These are phyloP conservation scores for Acromyrmex echinatior DNA, from an alignment of 1,140 invertebrate species.

Conservation along the genomic window DNA sequence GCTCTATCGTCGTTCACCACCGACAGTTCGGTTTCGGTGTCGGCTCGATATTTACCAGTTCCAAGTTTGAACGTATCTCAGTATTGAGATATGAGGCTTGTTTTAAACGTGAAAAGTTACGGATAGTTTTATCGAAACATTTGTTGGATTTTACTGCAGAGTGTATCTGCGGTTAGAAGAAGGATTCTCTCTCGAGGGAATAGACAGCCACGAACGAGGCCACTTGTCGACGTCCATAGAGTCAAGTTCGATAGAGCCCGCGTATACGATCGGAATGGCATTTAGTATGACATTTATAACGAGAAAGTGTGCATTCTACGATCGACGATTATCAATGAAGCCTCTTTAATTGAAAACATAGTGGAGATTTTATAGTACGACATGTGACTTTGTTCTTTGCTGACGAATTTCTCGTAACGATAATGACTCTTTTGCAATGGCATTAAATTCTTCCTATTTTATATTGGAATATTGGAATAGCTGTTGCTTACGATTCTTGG, in stretches of 20 bases:
- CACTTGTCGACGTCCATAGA: conserved; percentile 4
- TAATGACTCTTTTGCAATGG: not conserved
- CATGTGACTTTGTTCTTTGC: not conserved
- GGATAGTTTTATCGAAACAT: not conserved
- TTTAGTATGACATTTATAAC: not conserved
- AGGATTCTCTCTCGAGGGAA: not conserved
- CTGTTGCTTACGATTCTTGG: not conserved
- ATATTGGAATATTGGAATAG: not conserved
- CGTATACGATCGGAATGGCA: not conserved
- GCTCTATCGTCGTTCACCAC: not conserved
- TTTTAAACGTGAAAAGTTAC: conserved; percentile 12
- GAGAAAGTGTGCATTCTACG: not conserved
- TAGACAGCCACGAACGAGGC: not conserved
- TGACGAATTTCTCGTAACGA: not conserved
- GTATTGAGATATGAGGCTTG: not conserved
- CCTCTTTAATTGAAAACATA: not conserved
- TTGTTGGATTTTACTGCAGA: not conserved
- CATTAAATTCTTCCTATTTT: too few relatives aligned
- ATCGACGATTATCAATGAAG: not conserved
- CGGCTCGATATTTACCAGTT: conserved; percentile 8
- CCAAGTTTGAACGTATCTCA: not conserved
- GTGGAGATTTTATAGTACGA: not conserved
- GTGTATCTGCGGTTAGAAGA: not conserved
- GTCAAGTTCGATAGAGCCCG: conserved; percentile 29
- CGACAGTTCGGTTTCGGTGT: not conserved